Evolutionary conservation across 2,888 invertebrate genomes (phyloP).

Genomic region (Ecdyonurus torrentis): DNA sequence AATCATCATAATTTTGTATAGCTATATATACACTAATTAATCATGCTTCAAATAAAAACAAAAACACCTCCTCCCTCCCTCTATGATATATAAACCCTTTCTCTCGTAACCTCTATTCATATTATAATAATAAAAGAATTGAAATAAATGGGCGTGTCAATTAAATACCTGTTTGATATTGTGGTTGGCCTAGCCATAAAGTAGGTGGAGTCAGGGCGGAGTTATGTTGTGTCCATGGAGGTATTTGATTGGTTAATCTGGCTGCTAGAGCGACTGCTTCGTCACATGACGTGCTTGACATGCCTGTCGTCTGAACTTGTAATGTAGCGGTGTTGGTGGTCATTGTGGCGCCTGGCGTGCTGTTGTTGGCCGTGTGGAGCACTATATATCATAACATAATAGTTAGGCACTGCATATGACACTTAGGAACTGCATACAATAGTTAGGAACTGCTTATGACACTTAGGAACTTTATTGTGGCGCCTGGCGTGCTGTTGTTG

Average conservation of each 20-base stretch:
- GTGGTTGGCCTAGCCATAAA: slow-evolving; percentile 38
- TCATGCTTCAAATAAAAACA: no score
- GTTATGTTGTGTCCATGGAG: slow-evolving; percentile 32
- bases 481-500: not conserved
- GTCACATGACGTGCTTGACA: slow-evolving; percentile 29
- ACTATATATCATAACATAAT: no score
- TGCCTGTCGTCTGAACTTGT: slow-evolving; percentile 24
- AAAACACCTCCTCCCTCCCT: no score
- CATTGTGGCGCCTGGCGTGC: slow-evolving; percentile 12
- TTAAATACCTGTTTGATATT: slow-evolving; percentile 7
- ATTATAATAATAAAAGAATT: no score
- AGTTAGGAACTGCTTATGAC: no score
- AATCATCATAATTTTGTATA: no score
- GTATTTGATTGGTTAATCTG: slow-evolving; percentile 29
- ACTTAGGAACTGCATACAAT: not conserved
- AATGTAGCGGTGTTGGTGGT: slow-evolving; percentile 20
- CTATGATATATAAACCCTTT: no score
- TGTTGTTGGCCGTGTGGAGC: not conserved
- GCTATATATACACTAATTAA: no score
- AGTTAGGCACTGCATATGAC: no score
- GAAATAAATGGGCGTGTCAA: not conserved
- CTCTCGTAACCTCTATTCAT: no score
- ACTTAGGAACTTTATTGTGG: no score
- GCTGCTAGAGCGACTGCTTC: slow-evolving; percentile 14
- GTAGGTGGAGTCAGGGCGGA: slow-evolving; percentile 29